Evolutionary conservation across 2,797 vertebrate genomes (phyloP).

Genomic region (Pelochelys cantorii): DNA sequence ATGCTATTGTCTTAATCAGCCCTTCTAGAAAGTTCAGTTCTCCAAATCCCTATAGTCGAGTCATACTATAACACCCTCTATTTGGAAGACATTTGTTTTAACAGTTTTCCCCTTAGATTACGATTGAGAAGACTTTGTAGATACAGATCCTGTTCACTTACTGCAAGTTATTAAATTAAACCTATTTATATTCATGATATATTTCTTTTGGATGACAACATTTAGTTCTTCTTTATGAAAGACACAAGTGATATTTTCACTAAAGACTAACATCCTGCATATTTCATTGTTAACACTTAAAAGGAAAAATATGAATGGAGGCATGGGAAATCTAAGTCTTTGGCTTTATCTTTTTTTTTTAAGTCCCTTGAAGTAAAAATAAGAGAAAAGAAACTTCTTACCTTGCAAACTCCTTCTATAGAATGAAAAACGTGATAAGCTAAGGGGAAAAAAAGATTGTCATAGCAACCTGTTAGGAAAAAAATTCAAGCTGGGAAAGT

Average conservation of each 20-base stretch:
- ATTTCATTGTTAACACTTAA: background rate
- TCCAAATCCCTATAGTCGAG: conserved; percentile 19
- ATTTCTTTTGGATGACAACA: background rate
- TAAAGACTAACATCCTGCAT: background rate
- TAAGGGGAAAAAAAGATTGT: conserved; percentile 60
- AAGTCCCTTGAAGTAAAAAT: conserved; percentile 43
- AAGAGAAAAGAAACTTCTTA: conserved; percentile 60
- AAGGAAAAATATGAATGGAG: background rate
- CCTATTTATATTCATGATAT: background rate
- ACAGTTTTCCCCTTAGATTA: background rate
- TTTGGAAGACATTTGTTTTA: background rate
- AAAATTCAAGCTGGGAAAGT: conserved; percentile 61
- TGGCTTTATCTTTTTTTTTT: conserved; percentile 30
- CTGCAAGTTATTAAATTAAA: background rate
- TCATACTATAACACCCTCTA: background rate
- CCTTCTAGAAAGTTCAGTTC: conserved; percentile 14
- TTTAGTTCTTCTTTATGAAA: background rate
- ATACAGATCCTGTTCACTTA: background rate
- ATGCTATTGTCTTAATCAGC: background rate
- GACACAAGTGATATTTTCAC: background rate
- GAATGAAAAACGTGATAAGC: conserved; percentile 68
- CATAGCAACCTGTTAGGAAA: conserved; percentile 78
- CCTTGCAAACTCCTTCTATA: conserved; percentile 62
- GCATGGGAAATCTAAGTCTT: conserved; percentile 40
- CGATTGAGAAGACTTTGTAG: background rate